Evolutionary conservation across 2,888 invertebrate genomes (phyloP).

Genomic region (Acanthosoma haemorrhoidale): DNA sequence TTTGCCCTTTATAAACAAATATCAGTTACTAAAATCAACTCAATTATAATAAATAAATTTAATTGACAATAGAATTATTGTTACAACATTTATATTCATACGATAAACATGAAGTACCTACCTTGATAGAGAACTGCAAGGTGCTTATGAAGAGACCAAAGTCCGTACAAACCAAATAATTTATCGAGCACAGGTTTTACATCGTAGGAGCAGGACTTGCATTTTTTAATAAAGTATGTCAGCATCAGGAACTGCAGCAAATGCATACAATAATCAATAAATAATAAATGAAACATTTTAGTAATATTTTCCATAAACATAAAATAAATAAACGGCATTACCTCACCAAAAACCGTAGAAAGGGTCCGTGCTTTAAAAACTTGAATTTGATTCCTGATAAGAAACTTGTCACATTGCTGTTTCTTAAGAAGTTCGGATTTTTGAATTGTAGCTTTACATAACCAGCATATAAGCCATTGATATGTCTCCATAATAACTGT

Average conservation of each 20-base stretch:
- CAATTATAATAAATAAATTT: too few relatives aligned
- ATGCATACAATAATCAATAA: background rate
- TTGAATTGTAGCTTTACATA: constrained; percentile 63
- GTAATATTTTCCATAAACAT: background rate
- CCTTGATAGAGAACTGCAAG: constrained; percentile 67
- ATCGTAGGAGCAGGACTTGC: background rate
- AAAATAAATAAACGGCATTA: constrained; percentile 44
- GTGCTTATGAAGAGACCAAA: constrained; percentile 62
- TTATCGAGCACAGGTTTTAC: constrained; percentile 53
- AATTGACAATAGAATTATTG: too few relatives aligned
- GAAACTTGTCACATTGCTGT: constrained; percentile 61
- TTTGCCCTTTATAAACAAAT: too few relatives aligned
- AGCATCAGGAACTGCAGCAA: background rate
- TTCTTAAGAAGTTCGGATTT: constrained; percentile 55
- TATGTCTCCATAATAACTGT: constrained; percentile 66
- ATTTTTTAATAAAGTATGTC: constrained; percentile 43
- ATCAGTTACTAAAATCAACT: too few relatives aligned
- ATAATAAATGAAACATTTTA: background rate
- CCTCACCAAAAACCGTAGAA: constrained; percentile 72
- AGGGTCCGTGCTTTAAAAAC: constrained; percentile 72
- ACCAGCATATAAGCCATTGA: constrained; percentile 77
- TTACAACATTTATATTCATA: too few relatives aligned
- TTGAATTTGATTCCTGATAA: constrained; percentile 73
- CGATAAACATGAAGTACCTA: too few relatives aligned
- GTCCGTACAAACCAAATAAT: constrained; percentile 54